phyloP scores from a whole-genome alignment of 2,797 vertebrate species.

The Trichosurus vulpecula region DNA sequence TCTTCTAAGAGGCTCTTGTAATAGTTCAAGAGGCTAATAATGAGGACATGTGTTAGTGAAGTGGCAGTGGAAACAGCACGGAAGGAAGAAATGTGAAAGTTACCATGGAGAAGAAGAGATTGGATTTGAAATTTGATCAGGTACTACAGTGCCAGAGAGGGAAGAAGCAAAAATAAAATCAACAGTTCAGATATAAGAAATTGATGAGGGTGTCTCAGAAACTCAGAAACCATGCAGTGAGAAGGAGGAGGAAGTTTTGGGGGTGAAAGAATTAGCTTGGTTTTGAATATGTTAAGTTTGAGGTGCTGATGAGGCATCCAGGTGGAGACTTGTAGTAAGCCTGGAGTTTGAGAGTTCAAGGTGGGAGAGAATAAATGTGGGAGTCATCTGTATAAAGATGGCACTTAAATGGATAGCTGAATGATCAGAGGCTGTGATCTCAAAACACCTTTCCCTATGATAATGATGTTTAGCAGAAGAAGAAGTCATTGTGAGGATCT shows the following conservation, averaged over 20 bases:
- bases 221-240: background rate
- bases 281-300: background rate
- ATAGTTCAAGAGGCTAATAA: background rate
- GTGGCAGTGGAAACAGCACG: background rate
- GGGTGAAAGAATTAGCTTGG: background rate
- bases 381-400: background rate
- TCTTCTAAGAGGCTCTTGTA: background rate
- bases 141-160: background rate
- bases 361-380: background rate
- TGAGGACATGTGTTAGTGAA: background rate
- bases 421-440: background rate
- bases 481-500: conserved; percentile 27
- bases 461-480: conserved; percentile 32
- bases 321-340: background rate
- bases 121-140: background rate
- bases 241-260: background rate
- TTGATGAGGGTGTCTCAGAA: background rate
- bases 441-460: conserved; percentile 19
- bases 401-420: background rate
- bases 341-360: background rate
- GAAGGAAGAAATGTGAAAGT: background rate
- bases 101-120: background rate
- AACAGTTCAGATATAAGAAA: background rate
- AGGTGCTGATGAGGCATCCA: background rate
- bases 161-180: background rate